Conservation (phyloP, 2,113 vertebrate genomes). For the Pogona vitticeps region DNA sequence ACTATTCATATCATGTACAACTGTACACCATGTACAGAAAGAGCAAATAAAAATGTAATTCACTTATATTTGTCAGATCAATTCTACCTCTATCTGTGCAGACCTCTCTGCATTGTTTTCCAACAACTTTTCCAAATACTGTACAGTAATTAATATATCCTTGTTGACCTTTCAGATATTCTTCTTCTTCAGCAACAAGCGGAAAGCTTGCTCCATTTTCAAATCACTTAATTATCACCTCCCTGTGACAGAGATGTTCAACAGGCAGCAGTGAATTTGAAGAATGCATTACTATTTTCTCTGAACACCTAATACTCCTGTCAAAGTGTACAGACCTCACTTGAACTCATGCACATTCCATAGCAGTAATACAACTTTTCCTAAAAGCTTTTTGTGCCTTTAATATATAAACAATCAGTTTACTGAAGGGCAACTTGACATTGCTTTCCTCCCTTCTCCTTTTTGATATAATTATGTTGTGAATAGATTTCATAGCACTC, state of each 20-base stretch:
- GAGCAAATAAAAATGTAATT: not conserved
- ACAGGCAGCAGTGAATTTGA: constrained; percentile 2
- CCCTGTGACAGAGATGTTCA: not conserved
- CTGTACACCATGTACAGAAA: not conserved
- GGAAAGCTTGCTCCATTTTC: not conserved
- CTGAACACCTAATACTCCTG: not conserved
- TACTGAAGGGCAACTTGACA: not conserved
- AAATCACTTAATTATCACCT: not conserved
- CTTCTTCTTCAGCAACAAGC: not conserved
- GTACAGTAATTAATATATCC: not conserved
- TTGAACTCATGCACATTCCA: not conserved
- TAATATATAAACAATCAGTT: constrained; percentile 5
- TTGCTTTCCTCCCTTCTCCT: not conserved
- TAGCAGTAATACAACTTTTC: not conserved
- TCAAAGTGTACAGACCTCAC: not conserved
- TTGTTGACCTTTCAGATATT: not conserved
- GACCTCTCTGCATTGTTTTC: not conserved
- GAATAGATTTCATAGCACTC: not conserved
- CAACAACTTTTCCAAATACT: not conserved
- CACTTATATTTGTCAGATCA: not conserved
- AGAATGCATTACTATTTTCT: not conserved
- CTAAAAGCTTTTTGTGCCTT: not conserved
- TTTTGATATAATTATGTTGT: not conserved
- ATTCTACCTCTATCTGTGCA: not conserved
- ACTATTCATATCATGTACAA: not conserved